Evolutionary conservation across 2,113 vertebrate species (phyloP).

Genomic region (Procavia capensis): DNA sequence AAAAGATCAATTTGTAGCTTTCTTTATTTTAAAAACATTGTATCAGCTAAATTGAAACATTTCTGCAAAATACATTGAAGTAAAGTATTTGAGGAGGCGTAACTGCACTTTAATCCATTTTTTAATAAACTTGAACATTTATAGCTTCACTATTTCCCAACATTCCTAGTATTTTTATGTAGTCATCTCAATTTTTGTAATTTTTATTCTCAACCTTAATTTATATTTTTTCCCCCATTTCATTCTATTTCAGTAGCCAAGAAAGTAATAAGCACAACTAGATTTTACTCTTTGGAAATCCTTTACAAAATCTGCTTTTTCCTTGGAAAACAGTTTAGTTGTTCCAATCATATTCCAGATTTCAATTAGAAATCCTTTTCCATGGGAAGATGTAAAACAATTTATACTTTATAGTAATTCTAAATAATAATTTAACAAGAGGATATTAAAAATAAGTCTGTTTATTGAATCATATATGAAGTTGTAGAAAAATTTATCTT

Average conservation of each 20-base stretch:
- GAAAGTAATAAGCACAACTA: background rate
- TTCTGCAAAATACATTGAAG: background rate
- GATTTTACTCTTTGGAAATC: background rate
- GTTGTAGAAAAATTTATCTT: background rate
- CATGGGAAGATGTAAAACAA: background rate
- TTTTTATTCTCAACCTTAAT: constrained; percentile 29
- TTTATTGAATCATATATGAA: background rate
- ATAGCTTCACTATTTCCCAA: constrained; percentile 24
- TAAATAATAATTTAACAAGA: constrained; percentile 14
- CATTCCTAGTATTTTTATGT: background rate
- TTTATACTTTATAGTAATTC: background rate
- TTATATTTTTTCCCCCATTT: background rate
- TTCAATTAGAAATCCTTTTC: background rate
- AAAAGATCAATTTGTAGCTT: background rate
- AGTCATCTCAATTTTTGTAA: constrained; percentile 6
- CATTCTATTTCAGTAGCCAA: constrained; percentile 17
- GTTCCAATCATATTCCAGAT: background rate
- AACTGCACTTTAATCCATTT: constrained; percentile 9
- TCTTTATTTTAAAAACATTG: background rate
- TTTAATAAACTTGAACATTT: background rate
- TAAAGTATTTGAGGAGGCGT: background rate
- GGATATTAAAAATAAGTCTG: constrained; percentile 27
- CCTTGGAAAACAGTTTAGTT: constrained; percentile 32
- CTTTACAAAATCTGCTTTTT: background rate
- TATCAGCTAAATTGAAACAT: background rate